These are phyloP conservation scores for Cristatella mucedo DNA, from an alignment of 2,888 invertebrate species.

Conservation along the genomic window DNA sequence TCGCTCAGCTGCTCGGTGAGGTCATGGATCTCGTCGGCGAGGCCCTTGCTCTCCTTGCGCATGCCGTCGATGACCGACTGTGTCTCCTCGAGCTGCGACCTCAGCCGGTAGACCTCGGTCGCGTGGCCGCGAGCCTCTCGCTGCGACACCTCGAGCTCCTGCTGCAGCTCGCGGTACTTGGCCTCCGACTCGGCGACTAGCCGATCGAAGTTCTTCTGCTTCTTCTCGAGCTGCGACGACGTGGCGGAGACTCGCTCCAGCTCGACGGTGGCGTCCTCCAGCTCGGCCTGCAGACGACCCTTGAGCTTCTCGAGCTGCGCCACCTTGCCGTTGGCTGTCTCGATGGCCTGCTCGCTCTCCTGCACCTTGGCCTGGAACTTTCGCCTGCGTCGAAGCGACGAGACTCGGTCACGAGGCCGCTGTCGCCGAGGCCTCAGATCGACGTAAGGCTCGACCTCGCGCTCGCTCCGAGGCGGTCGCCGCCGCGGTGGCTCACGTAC, in stretches of 20 bases:
- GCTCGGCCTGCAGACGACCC: constrained; percentile 84
- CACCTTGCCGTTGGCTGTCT: constrained; percentile 92
- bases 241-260: constrained; percentile 58
- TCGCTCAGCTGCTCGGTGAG: constrained; percentile 97
- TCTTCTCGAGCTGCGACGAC: constrained; percentile 89
- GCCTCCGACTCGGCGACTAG: constrained; percentile 99
- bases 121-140: constrained; percentile 99
- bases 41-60: constrained; percentile 97
- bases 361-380: constrained; percentile 76
- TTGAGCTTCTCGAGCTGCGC: constrained; percentile 94
- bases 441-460: no score
- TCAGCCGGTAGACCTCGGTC: constrained; percentile 96
- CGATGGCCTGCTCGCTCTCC: constrained; percentile 92
- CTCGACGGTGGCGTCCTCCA: constrained; percentile 92
- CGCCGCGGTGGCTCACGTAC: no score
- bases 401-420: no score
- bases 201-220: constrained; percentile 99
- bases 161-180: constrained; percentile 67
- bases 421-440: no score
- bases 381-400: no score
- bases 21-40: constrained; percentile 99
- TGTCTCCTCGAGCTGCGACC: constrained; percentile 86
- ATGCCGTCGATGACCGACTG: constrained; percentile 94
- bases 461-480: no score
- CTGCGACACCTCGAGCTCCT: constrained; percentile 94